Evolutionary conservation across 2,113 vertebrate genomes (phyloP).

Genomic region (Zosterops japonicus): DNA sequence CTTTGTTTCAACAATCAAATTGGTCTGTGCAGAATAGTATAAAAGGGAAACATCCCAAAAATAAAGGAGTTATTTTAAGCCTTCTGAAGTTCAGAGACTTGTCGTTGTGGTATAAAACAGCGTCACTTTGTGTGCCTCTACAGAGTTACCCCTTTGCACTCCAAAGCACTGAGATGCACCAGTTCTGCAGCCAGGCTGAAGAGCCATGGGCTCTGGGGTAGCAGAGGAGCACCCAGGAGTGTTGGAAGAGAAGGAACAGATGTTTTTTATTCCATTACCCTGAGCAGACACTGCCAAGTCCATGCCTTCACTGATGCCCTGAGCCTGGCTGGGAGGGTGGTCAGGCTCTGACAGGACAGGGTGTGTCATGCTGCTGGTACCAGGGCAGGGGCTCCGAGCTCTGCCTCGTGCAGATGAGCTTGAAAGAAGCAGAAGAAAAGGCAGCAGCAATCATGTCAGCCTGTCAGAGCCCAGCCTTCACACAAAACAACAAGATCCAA

Average conservation of each 20-base stretch:
- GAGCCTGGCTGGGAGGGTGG: background rate
- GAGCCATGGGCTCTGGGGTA: background rate
- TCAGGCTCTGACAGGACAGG: background rate
- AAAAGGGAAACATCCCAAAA: no score
- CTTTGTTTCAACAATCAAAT: no score
- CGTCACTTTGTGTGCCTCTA: background rate
- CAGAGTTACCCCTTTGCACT: background rate
- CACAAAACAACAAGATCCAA: conserved; percentile 28
- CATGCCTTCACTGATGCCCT: background rate
- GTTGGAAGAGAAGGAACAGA: background rate
- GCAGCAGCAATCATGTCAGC: conserved; percentile 32
- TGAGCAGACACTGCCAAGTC: background rate
- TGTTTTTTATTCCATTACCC: background rate
- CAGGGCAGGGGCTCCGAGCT: conserved; percentile 14
- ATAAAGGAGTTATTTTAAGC: no score
- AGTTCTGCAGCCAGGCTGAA: background rate
- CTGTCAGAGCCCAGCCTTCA: conserved; percentile 51
- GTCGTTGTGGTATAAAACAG: no score
- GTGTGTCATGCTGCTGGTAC: background rate
- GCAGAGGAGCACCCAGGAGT: background rate
- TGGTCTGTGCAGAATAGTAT: no score
- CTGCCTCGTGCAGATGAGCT: background rate
- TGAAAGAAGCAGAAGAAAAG: conserved; percentile 27
- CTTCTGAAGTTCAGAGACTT: no score
- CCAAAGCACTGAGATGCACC: background rate